Conservation (phyloP, 2,113 vertebrate species). For the Cyanistes caeruleus region DNA sequence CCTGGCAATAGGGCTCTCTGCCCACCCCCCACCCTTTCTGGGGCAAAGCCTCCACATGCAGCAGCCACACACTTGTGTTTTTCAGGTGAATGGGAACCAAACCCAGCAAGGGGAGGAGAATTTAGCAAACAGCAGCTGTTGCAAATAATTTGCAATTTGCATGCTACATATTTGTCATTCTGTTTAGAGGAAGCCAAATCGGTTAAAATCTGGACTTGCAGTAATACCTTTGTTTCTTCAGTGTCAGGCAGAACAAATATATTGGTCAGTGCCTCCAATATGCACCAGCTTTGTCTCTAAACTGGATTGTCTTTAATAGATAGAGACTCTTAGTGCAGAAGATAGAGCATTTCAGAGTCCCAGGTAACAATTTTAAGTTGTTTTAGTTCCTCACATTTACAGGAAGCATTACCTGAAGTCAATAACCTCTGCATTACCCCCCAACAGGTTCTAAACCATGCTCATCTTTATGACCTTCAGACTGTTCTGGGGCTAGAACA, state of each 20-base stretch:
- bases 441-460: not conserved
- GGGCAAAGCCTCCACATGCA: not conserved
- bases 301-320: not conserved
- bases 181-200: not conserved
- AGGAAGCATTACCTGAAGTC: not conserved
- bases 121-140: not conserved
- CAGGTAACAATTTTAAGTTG: not conserved
- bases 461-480: not conserved
- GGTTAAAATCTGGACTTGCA: not conserved
- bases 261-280: not conserved
- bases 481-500: not conserved
- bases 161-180: not conserved
- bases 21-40: not conserved
- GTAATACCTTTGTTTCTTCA: not conserved
- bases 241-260: not conserved
- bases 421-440: not conserved
- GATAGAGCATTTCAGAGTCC: not conserved
- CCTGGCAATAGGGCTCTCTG: not conserved
- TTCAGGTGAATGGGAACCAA: not conserved
- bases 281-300: not conserved
- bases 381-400: not conserved
- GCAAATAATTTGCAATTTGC: not conserved
- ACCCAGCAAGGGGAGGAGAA: accelerated
- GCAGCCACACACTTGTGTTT: not conserved
- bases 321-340: accelerated